Conservation (phyloP, 2,113 vertebrate genomes). For the Rhinopomastus cyanomelas region DNA sequence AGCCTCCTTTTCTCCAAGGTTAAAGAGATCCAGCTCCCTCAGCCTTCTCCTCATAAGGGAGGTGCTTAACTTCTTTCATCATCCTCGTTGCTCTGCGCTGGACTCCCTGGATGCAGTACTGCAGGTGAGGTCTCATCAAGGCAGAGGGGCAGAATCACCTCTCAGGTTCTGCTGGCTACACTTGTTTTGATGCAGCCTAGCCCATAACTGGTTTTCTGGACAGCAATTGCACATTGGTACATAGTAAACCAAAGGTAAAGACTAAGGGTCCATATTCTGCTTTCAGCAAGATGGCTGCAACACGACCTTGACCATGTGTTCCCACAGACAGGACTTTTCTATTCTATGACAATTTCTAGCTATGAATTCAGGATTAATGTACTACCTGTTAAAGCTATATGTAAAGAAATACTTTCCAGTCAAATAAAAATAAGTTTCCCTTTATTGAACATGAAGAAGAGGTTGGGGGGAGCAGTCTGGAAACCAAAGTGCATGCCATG, state of each 20-base stretch:
- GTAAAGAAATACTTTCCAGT: neutral
- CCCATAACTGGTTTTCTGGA: no score
- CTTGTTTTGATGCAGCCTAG: no score
- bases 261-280: neutral
- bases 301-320: neutral
- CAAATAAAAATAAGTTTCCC: conserved; percentile 20
- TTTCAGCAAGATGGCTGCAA: neutral
- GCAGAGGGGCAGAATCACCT: no score
- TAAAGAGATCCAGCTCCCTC: no score
- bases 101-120: no score
- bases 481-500: neutral
- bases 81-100: no score
- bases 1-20: no score
- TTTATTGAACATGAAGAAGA: conserved; percentile 31
- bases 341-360: neutral
- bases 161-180: no score
- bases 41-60: no score
- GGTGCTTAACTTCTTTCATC: no score
- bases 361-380: neutral
- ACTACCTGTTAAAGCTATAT: neutral
- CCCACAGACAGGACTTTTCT: neutral
- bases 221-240: no score
- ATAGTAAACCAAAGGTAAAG: neutral
- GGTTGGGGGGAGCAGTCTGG: neutral
- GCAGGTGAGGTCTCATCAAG: no score